Conservation (phyloP, 2,113 vertebrate species). For the Pteruthius melanotis region DNA sequence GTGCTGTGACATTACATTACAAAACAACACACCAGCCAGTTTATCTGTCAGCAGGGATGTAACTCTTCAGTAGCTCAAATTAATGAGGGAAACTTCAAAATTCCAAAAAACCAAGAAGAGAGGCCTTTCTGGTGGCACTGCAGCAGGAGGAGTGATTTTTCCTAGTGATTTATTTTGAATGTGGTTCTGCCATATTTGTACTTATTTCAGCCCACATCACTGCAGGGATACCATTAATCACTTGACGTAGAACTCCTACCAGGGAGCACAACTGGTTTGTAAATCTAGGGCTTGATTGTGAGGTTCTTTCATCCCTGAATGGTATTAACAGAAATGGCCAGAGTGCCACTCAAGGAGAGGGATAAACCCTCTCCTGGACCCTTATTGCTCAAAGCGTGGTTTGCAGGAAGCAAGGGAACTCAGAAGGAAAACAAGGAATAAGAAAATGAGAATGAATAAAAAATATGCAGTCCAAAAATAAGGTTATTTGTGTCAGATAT, state of each 20-base stretch:
- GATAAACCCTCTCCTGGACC: background rate
- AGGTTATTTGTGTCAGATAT: background rate
- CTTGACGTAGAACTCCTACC: background rate
- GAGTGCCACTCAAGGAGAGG: background rate
- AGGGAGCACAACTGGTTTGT: background rate
- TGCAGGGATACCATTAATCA: background rate
- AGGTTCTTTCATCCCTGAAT: background rate
- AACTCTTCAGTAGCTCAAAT: conserved; percentile 13
- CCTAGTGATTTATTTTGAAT: background rate
- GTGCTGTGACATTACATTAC: background rate
- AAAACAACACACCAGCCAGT: background rate
- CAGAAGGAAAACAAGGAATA: background rate
- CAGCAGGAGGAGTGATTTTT: background rate
- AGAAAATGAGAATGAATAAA: background rate
- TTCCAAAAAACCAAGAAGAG: background rate
- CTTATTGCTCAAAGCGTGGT: background rate
- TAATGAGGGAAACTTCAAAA: background rate
- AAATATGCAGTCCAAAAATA: background rate
- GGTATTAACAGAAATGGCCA: background rate
- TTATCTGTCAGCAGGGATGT: background rate
- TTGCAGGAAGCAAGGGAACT: background rate
- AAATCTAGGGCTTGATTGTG: background rate
- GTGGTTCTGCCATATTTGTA: background rate
- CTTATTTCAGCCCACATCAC: background rate
- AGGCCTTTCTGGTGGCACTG: background rate